A percentile compares a stretch with the other conserved stretches of the same genome.
phyloP scores from a whole-genome alignment of 2,797 vertebrate species.

The Halcyon badia region DNA sequence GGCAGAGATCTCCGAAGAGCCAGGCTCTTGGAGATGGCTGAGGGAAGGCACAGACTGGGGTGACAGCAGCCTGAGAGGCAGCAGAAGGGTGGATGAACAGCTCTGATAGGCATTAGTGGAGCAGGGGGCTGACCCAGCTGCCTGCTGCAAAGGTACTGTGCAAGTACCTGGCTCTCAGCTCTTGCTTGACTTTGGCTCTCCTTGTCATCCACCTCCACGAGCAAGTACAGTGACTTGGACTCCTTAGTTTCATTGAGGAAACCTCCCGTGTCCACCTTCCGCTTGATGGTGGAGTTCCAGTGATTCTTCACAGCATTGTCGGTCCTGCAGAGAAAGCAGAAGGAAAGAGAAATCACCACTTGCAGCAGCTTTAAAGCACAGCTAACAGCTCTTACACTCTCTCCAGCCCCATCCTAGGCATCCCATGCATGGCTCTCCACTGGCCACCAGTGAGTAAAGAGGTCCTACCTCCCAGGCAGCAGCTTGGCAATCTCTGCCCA shows the following conservation, averaged over 20 bases:
- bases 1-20: background rate
- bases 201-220: constrained; percentile 80
- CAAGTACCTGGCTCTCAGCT: constrained; percentile 73
- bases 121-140: background rate
- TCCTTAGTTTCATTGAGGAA: constrained; percentile 85
- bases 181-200: constrained; percentile 50
- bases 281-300: constrained; percentile 98
- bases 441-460: background rate
- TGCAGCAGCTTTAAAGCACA: background rate
- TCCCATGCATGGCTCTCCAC: background rate
- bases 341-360: background rate
- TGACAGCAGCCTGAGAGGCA: background rate
- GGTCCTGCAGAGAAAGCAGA: constrained; percentile 81
- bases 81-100: background rate
- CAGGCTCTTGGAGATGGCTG: background rate
- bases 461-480: constrained; percentile 91
- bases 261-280: constrained; percentile 93
- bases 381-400: background rate
- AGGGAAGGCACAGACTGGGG: background rate
- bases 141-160: background rate
- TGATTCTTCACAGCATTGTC: constrained; percentile 99
- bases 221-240: constrained; percentile 73
- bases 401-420: background rate
- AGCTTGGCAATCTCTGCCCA: constrained; percentile 99
- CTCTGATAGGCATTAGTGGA: background rate